Conservation (phyloP, 2,888 invertebrate species). For the Drosophila paramelanica region DNA sequence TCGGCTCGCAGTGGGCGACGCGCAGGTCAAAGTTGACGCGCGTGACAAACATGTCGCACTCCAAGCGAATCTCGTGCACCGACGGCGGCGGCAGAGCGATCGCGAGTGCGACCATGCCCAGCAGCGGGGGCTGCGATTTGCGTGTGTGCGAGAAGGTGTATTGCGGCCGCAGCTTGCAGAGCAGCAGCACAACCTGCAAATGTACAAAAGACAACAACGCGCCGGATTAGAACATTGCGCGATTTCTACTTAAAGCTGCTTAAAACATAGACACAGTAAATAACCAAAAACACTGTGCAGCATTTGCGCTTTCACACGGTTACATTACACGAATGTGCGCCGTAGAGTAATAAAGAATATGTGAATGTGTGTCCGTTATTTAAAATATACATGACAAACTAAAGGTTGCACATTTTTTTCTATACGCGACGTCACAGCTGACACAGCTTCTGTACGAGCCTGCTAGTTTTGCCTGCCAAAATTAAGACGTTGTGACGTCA, state of each 20-base stretch:
- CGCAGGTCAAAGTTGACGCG: conserved; percentile 97
- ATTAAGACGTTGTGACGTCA: too few species aligned
- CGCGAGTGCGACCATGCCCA: conserved; percentile 97
- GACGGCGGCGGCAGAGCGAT: conserved; percentile 98
- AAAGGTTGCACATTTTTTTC: too few species aligned
- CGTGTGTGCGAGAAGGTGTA: conserved; percentile 96
- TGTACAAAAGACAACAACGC: conserved; percentile 12
- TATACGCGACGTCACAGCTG: too few species aligned
- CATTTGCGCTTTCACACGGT: conserved; percentile 30
- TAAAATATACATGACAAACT: too few species aligned
- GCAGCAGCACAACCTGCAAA: conserved; percentile 94
- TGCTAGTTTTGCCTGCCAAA: too few species aligned
- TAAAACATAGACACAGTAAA: conserved; percentile 4
- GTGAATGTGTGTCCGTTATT: too few species aligned
- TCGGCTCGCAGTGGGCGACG: conserved; percentile 98
- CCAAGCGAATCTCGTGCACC: conserved; percentile 97
- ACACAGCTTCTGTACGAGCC: too few species aligned
- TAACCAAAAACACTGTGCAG: not conserved
- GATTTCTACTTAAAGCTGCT: not conserved
- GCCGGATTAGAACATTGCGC: conserved; percentile 7
- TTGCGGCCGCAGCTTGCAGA: conserved; percentile 96
- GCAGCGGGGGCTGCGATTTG: conserved; percentile 93
- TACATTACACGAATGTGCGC: not conserved
- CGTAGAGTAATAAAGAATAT: not conserved
- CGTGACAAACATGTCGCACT: conserved; percentile 98